phyloP scores from a whole-genome alignment of 2,797 vertebrate species.

The Chromis chromis region DNA sequence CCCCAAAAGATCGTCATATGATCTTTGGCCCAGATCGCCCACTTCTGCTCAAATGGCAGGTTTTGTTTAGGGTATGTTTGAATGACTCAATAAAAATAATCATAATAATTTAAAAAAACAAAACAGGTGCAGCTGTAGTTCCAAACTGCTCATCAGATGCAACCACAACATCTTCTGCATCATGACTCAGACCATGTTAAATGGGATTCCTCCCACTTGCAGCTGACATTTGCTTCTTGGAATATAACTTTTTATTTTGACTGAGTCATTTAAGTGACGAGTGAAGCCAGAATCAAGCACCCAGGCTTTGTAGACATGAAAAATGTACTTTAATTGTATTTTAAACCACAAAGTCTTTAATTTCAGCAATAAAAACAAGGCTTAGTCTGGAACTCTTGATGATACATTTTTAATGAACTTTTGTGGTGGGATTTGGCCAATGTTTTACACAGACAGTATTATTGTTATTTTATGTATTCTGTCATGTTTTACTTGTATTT shows the following conservation, averaged over 20 bases:
- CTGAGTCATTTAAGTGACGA: slow-evolving; percentile 13
- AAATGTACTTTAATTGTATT: not conserved
- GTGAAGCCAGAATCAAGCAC: not conserved
- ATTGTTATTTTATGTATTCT: no score
- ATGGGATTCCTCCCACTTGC: slow-evolving; percentile 44
- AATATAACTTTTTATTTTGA: slow-evolving; percentile 35
- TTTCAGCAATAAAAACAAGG: not conserved
- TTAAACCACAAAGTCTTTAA: not conserved
- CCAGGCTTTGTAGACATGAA: not conserved
- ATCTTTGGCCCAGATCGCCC: no score
- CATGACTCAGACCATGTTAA: slow-evolving; percentile 38
- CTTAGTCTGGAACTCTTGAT: not conserved
- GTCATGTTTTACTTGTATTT: no score
- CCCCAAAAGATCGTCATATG: no score
- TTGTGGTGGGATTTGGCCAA: not conserved
- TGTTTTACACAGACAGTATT: not conserved
- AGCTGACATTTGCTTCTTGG: slow-evolving; percentile 41
- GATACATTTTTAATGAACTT: no score
- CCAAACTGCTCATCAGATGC: slow-evolving; percentile 24
- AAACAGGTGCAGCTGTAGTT: slow-evolving; percentile 19
- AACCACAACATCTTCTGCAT: slow-evolving; percentile 19
- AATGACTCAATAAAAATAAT: not conserved
- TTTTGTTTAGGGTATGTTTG: not conserved
- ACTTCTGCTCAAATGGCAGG: not conserved
- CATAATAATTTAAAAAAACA: no score